Conservation (phyloP, 2,797 vertebrate genomes). For the Todus mexicanus region DNA sequence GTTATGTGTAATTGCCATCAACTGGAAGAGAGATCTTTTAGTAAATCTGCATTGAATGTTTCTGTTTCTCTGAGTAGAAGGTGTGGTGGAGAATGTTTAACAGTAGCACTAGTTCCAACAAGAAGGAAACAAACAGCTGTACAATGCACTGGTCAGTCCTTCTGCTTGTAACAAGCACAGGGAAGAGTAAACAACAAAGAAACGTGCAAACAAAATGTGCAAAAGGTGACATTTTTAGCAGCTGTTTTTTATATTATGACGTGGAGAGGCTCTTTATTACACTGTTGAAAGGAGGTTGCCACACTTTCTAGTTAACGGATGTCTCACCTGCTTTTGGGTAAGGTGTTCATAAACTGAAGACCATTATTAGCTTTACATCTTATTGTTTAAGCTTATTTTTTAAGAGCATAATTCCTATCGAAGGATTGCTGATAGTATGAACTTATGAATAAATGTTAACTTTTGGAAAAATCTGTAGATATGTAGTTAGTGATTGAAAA, state of each 20-base stretch:
- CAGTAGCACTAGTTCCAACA: not conserved
- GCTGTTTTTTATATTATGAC: not conserved
- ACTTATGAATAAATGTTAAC: conserved; percentile 60
- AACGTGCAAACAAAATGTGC: not conserved
- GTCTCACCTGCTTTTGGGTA: conserved; percentile 9
- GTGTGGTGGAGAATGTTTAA: not conserved
- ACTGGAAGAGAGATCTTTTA: conserved; percentile 34
- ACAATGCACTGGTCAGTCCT: not conserved
- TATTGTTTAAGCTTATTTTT: conserved; percentile 54
- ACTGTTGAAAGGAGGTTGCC: not conserved
- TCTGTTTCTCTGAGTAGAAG: not conserved
- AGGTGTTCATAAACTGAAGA: conserved; percentile 30
- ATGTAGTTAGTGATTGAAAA: conserved; percentile 39
- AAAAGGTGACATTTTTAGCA: not conserved
- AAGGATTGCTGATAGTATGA: conserved; percentile 48
- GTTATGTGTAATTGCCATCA: conserved; percentile 2
- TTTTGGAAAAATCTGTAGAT: conserved; percentile 59
- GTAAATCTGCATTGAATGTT: conserved; percentile 30
- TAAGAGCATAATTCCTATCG: conserved; percentile 6
- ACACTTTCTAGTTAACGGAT: not conserved
- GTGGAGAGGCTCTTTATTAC: not conserved
- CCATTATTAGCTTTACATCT: conserved; percentile 51
- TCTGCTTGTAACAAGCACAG: not conserved
- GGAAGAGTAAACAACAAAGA: not conserved
- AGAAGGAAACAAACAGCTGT: not conserved